Conservation (phyloP, 2,888 invertebrate species). For the Sphaerophoria taeniata region DNA sequence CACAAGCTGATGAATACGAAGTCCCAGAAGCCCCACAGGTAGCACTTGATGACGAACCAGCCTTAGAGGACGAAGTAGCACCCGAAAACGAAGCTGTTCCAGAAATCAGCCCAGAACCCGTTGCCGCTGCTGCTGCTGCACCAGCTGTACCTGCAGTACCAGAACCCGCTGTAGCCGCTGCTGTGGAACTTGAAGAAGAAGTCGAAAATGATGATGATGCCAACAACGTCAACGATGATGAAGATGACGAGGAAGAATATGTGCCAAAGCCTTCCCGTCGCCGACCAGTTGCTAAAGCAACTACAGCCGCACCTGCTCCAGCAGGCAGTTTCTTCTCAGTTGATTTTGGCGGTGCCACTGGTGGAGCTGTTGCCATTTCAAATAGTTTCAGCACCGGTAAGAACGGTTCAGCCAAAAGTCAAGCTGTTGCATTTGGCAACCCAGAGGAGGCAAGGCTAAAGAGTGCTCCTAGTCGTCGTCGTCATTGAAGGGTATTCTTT, state of each 20-base stretch:
- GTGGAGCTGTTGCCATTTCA: conserved; percentile 77
- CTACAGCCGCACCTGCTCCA: conserved; percentile 66
- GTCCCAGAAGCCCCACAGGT: conserved; percentile 63
- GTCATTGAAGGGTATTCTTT: conserved; percentile 38
- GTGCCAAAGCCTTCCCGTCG: conserved; percentile 24
- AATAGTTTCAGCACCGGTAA: conserved; percentile 77
- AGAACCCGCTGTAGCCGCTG: conserved; percentile 65
- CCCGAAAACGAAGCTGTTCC: conserved; percentile 76
- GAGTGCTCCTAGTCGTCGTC: conserved; percentile 34
- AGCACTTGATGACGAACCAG: conserved; percentile 15
- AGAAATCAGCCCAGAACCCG: conserved; percentile 67
- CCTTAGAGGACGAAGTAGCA: background rate
- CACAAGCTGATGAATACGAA: conserved; percentile 71
- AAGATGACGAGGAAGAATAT: conserved; percentile 3
- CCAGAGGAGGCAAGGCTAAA: conserved; percentile 66
- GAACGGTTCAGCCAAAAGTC: conserved; percentile 76
- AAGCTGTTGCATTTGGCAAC: conserved; percentile 77
- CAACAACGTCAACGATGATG: conserved; percentile 60
- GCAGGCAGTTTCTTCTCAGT: conserved; percentile 76
- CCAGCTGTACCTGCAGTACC: conserved; percentile 28
- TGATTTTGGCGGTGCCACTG: conserved; percentile 75
- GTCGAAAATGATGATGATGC: conserved; percentile 59
- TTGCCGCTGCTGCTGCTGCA: conserved; percentile 63
- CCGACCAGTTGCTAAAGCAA: conserved; percentile 27
- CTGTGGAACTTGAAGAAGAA: conserved; percentile 52